These are phyloP conservation scores for Anoplolepis gracilipes DNA, from an alignment of 1,140 invertebrate species.

Conservation along the genomic window DNA sequence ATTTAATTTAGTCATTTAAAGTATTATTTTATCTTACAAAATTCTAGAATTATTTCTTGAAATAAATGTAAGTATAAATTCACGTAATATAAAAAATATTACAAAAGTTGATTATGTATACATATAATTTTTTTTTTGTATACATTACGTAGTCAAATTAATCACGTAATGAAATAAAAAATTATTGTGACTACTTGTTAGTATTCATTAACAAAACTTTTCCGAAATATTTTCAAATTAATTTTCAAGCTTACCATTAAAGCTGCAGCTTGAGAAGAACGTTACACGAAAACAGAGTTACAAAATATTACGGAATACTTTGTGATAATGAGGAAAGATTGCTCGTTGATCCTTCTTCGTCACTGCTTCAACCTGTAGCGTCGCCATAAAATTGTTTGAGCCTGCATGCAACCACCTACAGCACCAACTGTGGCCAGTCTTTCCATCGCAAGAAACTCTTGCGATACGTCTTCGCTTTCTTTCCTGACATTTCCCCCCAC, in stretches of 20 bases:
- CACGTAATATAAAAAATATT: too few relatives aligned
- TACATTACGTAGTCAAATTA: background rate
- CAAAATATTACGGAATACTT: background rate
- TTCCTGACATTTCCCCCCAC: background rate
- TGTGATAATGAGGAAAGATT: background rate
- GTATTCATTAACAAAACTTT: too few relatives aligned
- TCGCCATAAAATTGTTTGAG: background rate
- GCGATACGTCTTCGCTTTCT: conserved; percentile 13
- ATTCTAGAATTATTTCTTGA: background rate
- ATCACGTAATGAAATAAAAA: too few relatives aligned
- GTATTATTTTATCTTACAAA: background rate
- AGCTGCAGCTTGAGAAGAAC: background rate
- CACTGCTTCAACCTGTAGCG: background rate
- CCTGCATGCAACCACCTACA: background rate
- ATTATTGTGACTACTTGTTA: background rate
- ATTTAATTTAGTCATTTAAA: background rate
- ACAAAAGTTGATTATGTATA: too few relatives aligned
- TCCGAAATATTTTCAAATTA: too few relatives aligned
- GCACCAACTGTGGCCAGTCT: background rate
- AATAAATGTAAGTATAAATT: background rate
- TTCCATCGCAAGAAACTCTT: background rate
- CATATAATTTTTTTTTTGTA: too few relatives aligned
- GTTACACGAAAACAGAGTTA: background rate
- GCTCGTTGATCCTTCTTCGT: background rate
- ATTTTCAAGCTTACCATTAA: background rate